A percentile compares a stretch with the other conserved stretches of the same genome.
Conservation (phyloP, 2,113 vertebrate genomes). For the Murina feae region DNA sequence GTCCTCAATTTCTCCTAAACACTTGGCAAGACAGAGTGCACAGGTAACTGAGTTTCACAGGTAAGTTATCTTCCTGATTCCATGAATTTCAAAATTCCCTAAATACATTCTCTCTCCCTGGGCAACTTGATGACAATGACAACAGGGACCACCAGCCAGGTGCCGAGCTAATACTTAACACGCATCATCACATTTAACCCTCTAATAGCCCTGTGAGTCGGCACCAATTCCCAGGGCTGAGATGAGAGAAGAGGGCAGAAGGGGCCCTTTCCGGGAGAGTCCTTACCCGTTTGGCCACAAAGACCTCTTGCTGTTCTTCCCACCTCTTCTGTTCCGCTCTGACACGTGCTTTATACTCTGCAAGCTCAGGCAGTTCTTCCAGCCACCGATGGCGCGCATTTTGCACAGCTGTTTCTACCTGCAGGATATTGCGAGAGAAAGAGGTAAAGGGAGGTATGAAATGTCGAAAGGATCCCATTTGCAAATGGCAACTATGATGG, state of each 20-base stretch:
- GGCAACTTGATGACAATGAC: not conserved
- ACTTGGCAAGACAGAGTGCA: not conserved
- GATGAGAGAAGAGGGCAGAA: not conserved
- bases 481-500: not conserved
- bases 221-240: not conserved
- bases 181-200: not conserved
- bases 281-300: slow-evolving; percentile 82
- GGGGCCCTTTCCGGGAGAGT: not conserved
- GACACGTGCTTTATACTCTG: slow-evolving; percentile 87
- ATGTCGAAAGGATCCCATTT: not conserved
- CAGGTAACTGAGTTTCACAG: not conserved
- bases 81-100: not conserved
- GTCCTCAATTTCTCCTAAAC: not conserved
- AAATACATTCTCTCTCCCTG: not conserved
- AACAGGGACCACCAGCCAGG: not conserved
- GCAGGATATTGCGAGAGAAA: not conserved
- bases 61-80: not conserved
- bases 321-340: slow-evolving; percentile 86
- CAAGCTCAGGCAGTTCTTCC: slow-evolving; percentile 86
- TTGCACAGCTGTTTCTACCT: slow-evolving; percentile 91
- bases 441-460: not conserved
- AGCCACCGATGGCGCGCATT: slow-evolving; percentile 88
- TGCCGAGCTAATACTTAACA: not conserved
- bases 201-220: not conserved
- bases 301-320: slow-evolving; percentile 81